These are phyloP conservation scores for Drosophila chauvacae DNA, from an alignment of 1,140 invertebrate species.

Conservation along the genomic window DNA sequence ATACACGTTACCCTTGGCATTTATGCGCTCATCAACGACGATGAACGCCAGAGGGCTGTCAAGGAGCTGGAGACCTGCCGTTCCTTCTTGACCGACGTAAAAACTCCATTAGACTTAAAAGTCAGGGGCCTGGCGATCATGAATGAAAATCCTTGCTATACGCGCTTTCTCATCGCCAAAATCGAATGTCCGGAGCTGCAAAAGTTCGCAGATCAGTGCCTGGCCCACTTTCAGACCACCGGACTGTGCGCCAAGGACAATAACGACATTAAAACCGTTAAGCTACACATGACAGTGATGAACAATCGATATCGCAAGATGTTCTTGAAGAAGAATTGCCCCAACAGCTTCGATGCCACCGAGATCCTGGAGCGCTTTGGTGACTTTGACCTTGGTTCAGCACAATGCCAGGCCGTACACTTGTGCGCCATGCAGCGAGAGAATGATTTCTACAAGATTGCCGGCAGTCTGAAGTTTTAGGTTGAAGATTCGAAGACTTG, in stretches of 20 bases:
- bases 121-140: constrained; percentile 91
- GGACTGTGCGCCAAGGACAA: constrained; percentile 58
- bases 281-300: constrained; percentile 91
- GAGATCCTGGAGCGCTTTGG: constrained; percentile 87
- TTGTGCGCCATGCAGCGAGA: constrained; percentile 75
- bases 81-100: constrained; percentile 29
- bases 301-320: constrained; percentile 87
- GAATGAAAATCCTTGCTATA: constrained; percentile 92
- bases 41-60: constrained; percentile 60
- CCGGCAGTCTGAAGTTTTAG: constrained; percentile 63
- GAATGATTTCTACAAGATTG: constrained; percentile 82
- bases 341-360: constrained; percentile 88
- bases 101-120: constrained; percentile 57
- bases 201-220: constrained; percentile 76
- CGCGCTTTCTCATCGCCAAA: constrained; percentile 90
- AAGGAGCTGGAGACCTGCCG: constrained; percentile 57
- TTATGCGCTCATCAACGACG: constrained; percentile 69
- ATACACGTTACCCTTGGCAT: constrained; percentile 66
- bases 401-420: constrained; percentile 74
- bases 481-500: background rate
- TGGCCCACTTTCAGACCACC: constrained; percentile 88
- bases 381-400: constrained; percentile 84
- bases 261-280: constrained; percentile 86
- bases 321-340: constrained; percentile 29
- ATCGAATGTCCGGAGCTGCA: constrained; percentile 85